phyloP scores from a whole-genome alignment of 2,797 vertebrate species.

The Okamejei kenojei region DNA sequence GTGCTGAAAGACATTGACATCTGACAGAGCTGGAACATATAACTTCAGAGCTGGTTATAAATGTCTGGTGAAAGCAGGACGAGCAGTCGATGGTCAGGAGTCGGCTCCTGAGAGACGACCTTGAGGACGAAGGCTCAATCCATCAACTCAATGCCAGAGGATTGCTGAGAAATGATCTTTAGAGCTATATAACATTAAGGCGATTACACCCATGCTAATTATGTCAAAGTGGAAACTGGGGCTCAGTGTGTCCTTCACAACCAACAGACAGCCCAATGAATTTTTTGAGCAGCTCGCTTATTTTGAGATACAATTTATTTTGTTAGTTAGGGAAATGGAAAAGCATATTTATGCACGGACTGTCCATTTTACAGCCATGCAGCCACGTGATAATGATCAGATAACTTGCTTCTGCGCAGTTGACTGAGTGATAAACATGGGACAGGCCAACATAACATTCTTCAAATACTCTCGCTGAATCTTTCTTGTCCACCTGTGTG shows the following conservation, averaged over 20 bases:
- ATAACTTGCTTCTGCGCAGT: not conserved
- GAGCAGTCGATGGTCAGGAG: not conserved
- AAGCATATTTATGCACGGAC: not conserved
- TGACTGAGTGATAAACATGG: not conserved
- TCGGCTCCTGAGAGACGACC: slow-evolving; percentile 11
- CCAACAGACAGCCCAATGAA: not conserved
- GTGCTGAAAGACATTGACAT: slow-evolving; percentile 30
- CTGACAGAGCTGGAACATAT: not conserved
- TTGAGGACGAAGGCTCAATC: not conserved
- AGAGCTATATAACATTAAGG: not conserved
- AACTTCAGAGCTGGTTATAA: slow-evolving; percentile 1
- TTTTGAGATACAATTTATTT: not conserved
- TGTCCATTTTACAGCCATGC: not conserved
- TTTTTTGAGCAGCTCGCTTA: not conserved
- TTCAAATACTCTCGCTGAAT: not conserved
- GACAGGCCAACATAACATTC: not conserved
- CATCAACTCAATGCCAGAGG: not conserved
- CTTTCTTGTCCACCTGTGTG: not conserved
- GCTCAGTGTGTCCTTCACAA: not conserved
- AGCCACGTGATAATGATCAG: not conserved
- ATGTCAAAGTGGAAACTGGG: not conserved
- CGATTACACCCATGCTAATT: not conserved
- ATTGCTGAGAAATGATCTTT: not conserved
- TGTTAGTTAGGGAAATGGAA: not conserved
- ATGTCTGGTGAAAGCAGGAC: slow-evolving; percentile 17